A percentile compares a stretch with the other conserved stretches of the same genome.
Evolutionary conservation across 53 echinoderm and acorn worm species (phyloP).

Genomic region (Actinopyga echinites): DNA sequence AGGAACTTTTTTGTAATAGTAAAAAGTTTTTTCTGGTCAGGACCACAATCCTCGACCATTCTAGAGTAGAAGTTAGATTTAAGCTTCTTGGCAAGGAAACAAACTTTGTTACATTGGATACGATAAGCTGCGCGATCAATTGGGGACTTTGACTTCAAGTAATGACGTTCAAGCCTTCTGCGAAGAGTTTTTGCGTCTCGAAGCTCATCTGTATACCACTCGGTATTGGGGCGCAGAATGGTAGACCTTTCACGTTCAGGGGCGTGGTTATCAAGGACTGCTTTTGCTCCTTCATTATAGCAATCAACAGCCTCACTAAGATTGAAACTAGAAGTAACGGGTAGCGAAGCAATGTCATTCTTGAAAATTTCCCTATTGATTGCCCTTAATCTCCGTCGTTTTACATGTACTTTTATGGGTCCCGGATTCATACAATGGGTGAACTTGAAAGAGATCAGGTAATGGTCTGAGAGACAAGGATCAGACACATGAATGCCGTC

Average conservation of each 20-base stretch:
- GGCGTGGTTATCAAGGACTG: not conserved
- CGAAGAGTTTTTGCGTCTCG: not conserved
- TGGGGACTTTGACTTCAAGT: not conserved
- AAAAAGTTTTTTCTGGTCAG: constrained; percentile 2
- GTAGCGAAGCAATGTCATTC: constrained; percentile 19
- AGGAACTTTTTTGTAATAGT: not conserved
- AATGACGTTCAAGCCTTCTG: constrained; percentile 5
- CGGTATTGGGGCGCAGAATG: not conserved
- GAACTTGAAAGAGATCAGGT: not conserved
- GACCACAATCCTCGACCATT: not conserved
- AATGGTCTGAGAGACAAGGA: not conserved
- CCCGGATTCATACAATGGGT: not conserved
- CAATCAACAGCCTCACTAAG: not conserved
- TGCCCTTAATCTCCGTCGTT: not conserved
- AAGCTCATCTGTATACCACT: constrained; percentile 18
- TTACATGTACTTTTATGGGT: not conserved
- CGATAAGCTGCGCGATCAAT: constrained; percentile 4
- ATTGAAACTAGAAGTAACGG: not conserved
- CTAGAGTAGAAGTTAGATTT: not conserved
- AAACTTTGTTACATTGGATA: not conserved
- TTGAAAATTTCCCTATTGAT: not conserved
- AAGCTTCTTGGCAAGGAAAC: not conserved
- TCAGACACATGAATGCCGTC: not conserved
- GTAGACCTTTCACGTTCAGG: not conserved
- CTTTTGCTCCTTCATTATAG: not conserved